Percentiles rank a stretch among this genome's conserved stretches.
Conservation (phyloP, 2,888 invertebrate species). For the Hirtodrosophila trivittata region DNA sequence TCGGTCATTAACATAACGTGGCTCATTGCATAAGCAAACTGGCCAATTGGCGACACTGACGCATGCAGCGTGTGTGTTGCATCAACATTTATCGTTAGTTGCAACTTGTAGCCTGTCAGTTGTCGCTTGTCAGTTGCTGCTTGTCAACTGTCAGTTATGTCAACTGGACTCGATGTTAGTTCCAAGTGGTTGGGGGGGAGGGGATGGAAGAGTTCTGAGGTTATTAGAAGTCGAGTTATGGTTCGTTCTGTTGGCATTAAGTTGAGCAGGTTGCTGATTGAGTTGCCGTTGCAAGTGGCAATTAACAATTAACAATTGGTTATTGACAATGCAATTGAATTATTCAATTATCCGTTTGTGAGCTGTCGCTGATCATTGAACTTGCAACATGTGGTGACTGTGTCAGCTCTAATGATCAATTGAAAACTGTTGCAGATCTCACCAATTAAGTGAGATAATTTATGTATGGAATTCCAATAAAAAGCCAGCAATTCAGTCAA, state of each 20-base stretch:
- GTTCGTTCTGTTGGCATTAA: slow-evolving; percentile 20
- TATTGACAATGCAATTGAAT: slow-evolving; percentile 22
- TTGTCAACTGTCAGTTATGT: slow-evolving; percentile 28
- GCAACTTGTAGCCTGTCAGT: slow-evolving; percentile 4
- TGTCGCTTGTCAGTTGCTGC: slow-evolving; percentile 8
- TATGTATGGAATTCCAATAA: no score
- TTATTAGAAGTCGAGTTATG: no score
- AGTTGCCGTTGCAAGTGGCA: slow-evolving; percentile 31
- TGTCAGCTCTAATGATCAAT: no score
- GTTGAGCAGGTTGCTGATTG: slow-evolving; percentile 34
- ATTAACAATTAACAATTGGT: slow-evolving; percentile 16
- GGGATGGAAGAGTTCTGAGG: no score
- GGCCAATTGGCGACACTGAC: slow-evolving; percentile 16
- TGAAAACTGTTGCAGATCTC: no score
- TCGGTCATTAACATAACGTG: slow-evolving; percentile 48
- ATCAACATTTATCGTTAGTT: slow-evolving; percentile 21
- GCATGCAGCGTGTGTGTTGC: slow-evolving; percentile 38
- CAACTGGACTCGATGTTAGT: slow-evolving; percentile 3
- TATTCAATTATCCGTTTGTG: slow-evolving; percentile 34
- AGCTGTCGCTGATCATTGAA: slow-evolving; percentile 27
- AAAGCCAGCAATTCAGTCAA: no score
- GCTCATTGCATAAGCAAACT: slow-evolving; percentile 34
- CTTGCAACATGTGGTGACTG: slow-evolving; percentile 27
- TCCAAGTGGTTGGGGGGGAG: no score
- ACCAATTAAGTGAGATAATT: no score